Evolutionary conservation across 2,888 invertebrate species (phyloP).

Genomic region (Eubasilissa splendida): DNA sequence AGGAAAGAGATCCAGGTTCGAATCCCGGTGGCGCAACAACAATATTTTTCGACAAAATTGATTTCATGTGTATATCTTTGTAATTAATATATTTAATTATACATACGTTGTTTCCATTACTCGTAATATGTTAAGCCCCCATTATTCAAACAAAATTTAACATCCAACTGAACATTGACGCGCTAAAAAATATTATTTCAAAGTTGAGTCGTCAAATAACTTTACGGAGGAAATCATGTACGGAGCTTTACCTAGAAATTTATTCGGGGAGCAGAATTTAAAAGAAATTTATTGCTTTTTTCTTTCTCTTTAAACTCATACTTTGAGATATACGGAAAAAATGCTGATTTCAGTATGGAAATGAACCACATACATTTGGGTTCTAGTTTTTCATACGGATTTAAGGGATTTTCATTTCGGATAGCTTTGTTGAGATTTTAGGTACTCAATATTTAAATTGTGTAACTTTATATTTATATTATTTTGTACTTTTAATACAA

Average conservation of each 20-base stretch:
- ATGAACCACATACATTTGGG: constrained; percentile 23
- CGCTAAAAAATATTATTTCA: constrained; percentile 1
- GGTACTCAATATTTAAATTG: no score
- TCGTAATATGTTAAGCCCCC: no score
- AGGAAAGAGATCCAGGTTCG: no score
- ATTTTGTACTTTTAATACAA: no score
- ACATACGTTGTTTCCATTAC: no score
- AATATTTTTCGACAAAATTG: no score
- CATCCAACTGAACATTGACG: neutral
- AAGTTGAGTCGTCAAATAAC: neutral
- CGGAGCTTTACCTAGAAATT: constrained; percentile 3
- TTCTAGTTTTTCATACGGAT: constrained; percentile 12
- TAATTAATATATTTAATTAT: no score
- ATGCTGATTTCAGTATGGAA: constrained; percentile 22
- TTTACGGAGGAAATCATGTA: neutral
- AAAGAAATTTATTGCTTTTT: constrained; percentile 23
- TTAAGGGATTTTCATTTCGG: neutral
- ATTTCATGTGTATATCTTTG: no score
- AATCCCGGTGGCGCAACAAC: no score
- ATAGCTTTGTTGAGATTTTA: neutral
- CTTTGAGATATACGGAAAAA: constrained; percentile 31
- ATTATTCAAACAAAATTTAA: neutral
- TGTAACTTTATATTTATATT: no score
- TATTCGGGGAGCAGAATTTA: constrained; percentile 22
- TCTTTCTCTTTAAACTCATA: constrained; percentile 38